Conservation (phyloP, 2,113 vertebrate species). For the Xenopus tropicalis region DNA sequence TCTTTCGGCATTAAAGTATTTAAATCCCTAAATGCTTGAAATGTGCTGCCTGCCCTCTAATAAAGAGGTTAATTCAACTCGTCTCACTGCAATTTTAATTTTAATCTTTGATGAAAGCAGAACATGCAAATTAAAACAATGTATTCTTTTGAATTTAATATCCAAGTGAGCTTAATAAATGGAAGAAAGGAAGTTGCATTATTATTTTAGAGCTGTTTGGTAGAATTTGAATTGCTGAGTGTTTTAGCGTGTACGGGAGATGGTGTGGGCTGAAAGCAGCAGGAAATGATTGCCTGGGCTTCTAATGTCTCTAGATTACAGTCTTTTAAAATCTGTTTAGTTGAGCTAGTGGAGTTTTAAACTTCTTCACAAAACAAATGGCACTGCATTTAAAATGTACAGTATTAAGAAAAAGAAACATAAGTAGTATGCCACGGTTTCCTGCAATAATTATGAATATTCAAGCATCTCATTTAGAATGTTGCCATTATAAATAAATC, state of each 20-base stretch:
- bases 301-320: slow-evolving; percentile 53
- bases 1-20: slow-evolving; percentile 29
- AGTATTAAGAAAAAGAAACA: slow-evolving; percentile 47
- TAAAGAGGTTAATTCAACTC: slow-evolving; percentile 41
- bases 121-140: slow-evolving; percentile 53
- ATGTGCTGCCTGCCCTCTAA: slow-evolving; percentile 39
- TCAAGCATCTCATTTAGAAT: slow-evolving; percentile 56
- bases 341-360: slow-evolving; percentile 48
- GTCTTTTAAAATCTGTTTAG: slow-evolving; percentile 50
- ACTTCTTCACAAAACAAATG: slow-evolving; percentile 53
- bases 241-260: slow-evolving; percentile 38
- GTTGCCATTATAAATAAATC: slow-evolving; percentile 57
- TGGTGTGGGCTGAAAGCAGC: slow-evolving; percentile 47
- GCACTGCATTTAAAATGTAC: slow-evolving; percentile 46
- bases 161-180: slow-evolving; percentile 41
- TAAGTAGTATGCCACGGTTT: slow-evolving; percentile 51
- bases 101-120: slow-evolving; percentile 45
- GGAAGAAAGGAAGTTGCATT: slow-evolving; percentile 49
- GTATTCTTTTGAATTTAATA: slow-evolving; percentile 53
- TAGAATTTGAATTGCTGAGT: slow-evolving; percentile 37
- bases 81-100: slow-evolving; percentile 41
- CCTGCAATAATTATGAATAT: slow-evolving; percentile 50
- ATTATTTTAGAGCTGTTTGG: slow-evolving; percentile 48
- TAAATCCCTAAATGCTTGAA: slow-evolving; percentile 37
- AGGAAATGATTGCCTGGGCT: slow-evolving; percentile 50